Base-by-base conservation (phyloP, 2,888 invertebrate genomes). In the Candidula unifasciata region DNA sequence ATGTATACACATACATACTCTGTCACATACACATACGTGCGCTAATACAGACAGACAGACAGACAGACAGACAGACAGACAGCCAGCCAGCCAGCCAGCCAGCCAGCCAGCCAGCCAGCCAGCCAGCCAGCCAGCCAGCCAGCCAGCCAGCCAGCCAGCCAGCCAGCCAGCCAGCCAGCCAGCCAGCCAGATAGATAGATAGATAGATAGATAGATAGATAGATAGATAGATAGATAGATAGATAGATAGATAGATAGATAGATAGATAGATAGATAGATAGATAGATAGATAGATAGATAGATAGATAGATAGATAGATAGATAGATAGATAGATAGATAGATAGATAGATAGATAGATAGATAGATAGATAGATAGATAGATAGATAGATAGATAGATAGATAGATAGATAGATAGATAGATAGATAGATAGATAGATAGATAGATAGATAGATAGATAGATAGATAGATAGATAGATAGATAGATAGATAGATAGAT, bases 291-390 rank as follows among this genome's bases (percentile, higher is more conserved):
- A 69, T 33, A 35, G 69, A 69, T 33, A 35, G 69, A 69, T 33
- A 35, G 69, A 71, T 18, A 21, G 33, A 71, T 18, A 3, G 33
- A 71, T 3, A 37, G 33, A 71, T 37, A 3, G 16, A 66, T 66
- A 10, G 66, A 66, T 66, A 2, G 33, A 71, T 71, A 8, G 33
- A 71, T 71, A n/a, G 33, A 71, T 71, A n/a, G 24, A 71, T 71
- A n/a, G 37, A 71, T 71, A n/a, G 37, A 71, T 71, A n/a, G 37
- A 71, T 71, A n/a, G 37, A 71, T 71, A n/a, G 37, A 71, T 71
- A 10, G 37, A 71, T 71, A 24, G 37, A 71, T 71, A 24, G 35
- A 71, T 71, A 24, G 35, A 71, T 71, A 24, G 24, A 71, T 71
- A 24, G 35, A 71, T 71, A 66, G n/a, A 60, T n/a, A 60, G 60